These are phyloP conservation scores for Lerista edwardsae DNA, from an alignment of 2,797 vertebrate species.

Conservation along the genomic window DNA sequence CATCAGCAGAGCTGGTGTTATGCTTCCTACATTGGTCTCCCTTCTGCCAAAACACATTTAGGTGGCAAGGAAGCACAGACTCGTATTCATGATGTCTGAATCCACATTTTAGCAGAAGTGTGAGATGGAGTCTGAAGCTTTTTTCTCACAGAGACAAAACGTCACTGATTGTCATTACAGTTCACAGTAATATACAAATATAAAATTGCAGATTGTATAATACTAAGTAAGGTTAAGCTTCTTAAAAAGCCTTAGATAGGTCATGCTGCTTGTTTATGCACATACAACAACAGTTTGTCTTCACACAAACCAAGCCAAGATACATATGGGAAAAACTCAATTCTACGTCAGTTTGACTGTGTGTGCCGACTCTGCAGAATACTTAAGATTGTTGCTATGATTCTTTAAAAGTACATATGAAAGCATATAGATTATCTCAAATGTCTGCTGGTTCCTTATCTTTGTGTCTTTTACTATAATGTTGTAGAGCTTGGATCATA, in stretches of 20 bases:
- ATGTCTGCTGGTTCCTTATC: constrained; percentile 93
- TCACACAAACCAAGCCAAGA: neutral
- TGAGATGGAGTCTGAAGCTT: too few species aligned
- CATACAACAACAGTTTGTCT: neutral
- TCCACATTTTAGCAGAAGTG: neutral
- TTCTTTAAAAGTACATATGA: constrained; percentile 77
- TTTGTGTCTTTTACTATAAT: constrained; percentile 98
- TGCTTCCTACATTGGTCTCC: neutral
- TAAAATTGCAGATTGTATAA: neutral
- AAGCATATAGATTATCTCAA: constrained; percentile 73
- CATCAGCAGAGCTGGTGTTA: too few species aligned
- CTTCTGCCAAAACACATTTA: neutral
- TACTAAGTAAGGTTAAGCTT: neutral
- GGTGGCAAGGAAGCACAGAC: neutral
- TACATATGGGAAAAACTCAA: constrained; percentile 24
- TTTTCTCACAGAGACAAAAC: neutral
- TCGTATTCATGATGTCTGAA: neutral
- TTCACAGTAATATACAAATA: neutral
- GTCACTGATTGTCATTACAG: neutral
- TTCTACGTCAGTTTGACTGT: constrained; percentile 55
- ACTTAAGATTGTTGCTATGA: constrained; percentile 67
- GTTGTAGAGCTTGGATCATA: constrained; percentile 99
- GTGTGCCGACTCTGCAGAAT: constrained; percentile 64
- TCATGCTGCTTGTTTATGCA: too few species aligned
- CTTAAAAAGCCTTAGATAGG: neutral